Evolutionary conservation across 2,797 vertebrate species (phyloP).

Genomic region (Phrynocephalus vlangalii): DNA sequence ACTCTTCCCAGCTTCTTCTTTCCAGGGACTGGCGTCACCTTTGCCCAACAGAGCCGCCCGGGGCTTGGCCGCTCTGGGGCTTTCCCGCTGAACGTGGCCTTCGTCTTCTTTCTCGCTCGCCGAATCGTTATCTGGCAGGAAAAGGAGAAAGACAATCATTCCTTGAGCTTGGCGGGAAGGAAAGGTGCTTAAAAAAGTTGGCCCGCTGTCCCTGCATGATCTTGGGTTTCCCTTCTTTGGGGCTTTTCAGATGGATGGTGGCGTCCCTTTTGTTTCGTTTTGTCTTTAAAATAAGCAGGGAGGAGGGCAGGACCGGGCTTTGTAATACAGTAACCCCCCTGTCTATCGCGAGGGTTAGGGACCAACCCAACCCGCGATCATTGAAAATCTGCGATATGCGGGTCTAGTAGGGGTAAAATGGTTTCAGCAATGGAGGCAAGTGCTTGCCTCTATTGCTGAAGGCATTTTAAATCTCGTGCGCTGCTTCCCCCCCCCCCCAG

Average conservation of each 20-base stretch:
- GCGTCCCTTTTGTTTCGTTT: too few species aligned
- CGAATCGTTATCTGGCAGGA: slow-evolving; percentile 18
- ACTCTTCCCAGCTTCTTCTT: neutral
- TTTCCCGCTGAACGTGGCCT: neutral
- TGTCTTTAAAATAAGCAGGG: neutral
- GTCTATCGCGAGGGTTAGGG: too few species aligned
- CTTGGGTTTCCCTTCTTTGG: too few species aligned
- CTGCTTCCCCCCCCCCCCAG: too few species aligned
- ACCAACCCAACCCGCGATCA: too few species aligned
- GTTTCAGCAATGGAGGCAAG: too few species aligned
- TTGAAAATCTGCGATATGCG: too few species aligned
- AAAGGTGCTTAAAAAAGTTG: too few species aligned
- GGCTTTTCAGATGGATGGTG: neutral
- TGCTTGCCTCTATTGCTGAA: too few species aligned
- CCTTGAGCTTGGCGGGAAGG: neutral
- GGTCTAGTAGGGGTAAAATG: too few species aligned
- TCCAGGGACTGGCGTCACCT: neutral
- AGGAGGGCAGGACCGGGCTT: neutral
- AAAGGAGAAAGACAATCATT: neutral
- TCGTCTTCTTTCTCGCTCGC: slow-evolving; percentile 36
- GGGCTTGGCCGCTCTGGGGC: slow-evolving; percentile 3
- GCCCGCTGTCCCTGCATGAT: neutral
- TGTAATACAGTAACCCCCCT: too few species aligned
- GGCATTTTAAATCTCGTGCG: too few species aligned
- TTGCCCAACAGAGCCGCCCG: slow-evolving; percentile 22